A percentile compares a stretch with the other conserved stretches of the same genome.
Conservation (phyloP, 2,113 vertebrate species). For the Micromys minutus region DNA sequence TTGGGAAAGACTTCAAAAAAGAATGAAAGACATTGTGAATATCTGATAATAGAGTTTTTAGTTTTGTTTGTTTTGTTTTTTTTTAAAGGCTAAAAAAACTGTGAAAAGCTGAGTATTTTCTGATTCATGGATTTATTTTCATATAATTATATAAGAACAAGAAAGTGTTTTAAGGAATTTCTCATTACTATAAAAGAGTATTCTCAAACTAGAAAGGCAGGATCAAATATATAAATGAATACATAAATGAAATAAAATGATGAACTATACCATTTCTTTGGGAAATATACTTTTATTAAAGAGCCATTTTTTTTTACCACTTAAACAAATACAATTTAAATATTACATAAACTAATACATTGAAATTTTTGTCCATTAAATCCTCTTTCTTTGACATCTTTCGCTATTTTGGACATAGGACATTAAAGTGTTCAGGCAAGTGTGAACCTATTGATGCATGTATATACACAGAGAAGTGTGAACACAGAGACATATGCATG, state of each 20-base stretch:
- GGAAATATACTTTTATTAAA: not conserved
- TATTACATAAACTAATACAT: not conserved
- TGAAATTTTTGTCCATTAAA: too few species aligned
- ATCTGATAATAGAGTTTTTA: not conserved
- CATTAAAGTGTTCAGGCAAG: too few species aligned
- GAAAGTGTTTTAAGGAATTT: not conserved
- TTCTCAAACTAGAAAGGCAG: not conserved
- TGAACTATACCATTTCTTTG: not conserved
- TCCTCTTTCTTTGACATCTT: too few species aligned
- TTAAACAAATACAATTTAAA: not conserved
- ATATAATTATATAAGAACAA: not conserved
- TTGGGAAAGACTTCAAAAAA: slow-evolving; percentile 39
- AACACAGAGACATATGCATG: too few species aligned
- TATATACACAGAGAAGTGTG: too few species aligned
- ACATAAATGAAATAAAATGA: not conserved
- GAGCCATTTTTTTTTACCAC: not conserved
- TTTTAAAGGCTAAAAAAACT: not conserved
- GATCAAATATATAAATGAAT: not conserved
- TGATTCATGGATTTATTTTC: not conserved
- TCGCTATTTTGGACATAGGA: too few species aligned
- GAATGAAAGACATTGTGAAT: slow-evolving; percentile 8
- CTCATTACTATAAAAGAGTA: not conserved
- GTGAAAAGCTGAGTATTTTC: not conserved
- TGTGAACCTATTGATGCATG: too few species aligned
- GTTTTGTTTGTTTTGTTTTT: too few species aligned